Evolutionary conservation across 2,888 invertebrate genomes (phyloP).

Genomic region (Resseliella maxima): DNA sequence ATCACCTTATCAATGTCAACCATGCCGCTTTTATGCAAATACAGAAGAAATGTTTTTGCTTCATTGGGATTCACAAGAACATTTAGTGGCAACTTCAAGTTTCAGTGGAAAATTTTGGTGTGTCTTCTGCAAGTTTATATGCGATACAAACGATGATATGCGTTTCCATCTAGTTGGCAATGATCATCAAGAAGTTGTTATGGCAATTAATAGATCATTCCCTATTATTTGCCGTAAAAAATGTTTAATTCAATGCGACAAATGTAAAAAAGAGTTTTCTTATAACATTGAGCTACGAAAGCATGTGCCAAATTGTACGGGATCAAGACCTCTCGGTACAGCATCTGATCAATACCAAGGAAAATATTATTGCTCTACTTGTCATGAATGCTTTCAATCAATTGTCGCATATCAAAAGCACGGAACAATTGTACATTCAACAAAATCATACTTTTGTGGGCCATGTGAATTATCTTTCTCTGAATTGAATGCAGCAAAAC

Average conservation of each 20-base stretch:
- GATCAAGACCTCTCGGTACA: conserved; percentile 65
- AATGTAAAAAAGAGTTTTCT: conserved; percentile 77
- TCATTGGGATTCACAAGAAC: conserved; percentile 79
- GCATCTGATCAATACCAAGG: conserved; percentile 76
- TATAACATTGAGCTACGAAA: conserved; percentile 80
- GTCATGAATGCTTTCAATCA: conserved; percentile 72
- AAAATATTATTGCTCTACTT: conserved; percentile 72
- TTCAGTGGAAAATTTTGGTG: conserved; percentile 73
- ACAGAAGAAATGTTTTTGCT: conserved; percentile 76
- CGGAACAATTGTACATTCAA: conserved; percentile 72
- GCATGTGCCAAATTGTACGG: conserved; percentile 71
- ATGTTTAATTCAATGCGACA: conserved; percentile 73
- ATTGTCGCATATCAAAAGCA: conserved; percentile 77
- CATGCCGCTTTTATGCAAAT: conserved; percentile 88
- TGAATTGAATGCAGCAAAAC: conserved; percentile 72
- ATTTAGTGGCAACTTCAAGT: conserved; percentile 71
- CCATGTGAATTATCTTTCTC: conserved; percentile 75
- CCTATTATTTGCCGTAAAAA: conserved; percentile 81
- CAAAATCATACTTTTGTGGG: conserved; percentile 75
- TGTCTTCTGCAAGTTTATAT: conserved; percentile 78
- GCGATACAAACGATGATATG: conserved; percentile 75
- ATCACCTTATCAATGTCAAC: conserved; percentile 86
- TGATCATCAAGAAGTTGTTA: conserved; percentile 78
- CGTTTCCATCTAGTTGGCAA: conserved; percentile 74
- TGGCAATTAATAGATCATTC: conserved; percentile 82